Base-by-base conservation (phyloP, 2,888 invertebrate genomes). In the Vandiemenella viatica region DNA sequence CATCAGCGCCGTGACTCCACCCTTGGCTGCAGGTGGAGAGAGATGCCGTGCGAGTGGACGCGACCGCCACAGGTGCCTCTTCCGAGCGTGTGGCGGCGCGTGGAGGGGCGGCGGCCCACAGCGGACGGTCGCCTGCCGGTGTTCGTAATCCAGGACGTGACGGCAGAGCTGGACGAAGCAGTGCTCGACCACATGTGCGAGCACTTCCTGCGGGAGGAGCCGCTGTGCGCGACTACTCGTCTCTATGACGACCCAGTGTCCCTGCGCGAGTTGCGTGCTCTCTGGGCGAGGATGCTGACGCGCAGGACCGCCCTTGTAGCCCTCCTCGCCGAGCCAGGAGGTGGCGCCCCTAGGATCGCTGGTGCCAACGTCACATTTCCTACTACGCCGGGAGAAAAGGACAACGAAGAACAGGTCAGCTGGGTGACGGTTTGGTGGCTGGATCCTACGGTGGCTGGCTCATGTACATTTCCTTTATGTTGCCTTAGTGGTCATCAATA, bases 131-230 rank as follows among this genome's bases (percentile, higher is more conserved):
- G 53, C 18, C 55, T 60, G 5, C 59, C 61, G 57, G 68, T 68
- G 59, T 73, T 68, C 53, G 69, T 70, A 6, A 61, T 75, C 48
- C 73, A 74, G 55, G 74, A 75, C 53, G 59, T 73, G 10, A 68
- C 72, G 0, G 66, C 65, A 1, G 71, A 73, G 8, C 58, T 67
- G 57, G 57, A 60, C 45, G 67, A 69, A 1, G 59, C 62, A 0
- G 67, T 70, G 0, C 53, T 73, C 1, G 61, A 66, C 1, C 60
- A 70, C 52, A 64, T 75, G 58, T 56, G 59, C 1, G 62, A 59
- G 1, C 62, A 70, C 54, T 75, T 74, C 56, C 65, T 67, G 1
- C 60, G 60, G n/a, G 73, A 52, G 26, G 52, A 52, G 32, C 47
- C 50, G 1, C 38, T 50, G 23, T 50, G 50, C 22, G 16, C 13